Base-by-base conservation (phyloP, 2,888 invertebrate species). In the Selenia dentaria region DNA sequence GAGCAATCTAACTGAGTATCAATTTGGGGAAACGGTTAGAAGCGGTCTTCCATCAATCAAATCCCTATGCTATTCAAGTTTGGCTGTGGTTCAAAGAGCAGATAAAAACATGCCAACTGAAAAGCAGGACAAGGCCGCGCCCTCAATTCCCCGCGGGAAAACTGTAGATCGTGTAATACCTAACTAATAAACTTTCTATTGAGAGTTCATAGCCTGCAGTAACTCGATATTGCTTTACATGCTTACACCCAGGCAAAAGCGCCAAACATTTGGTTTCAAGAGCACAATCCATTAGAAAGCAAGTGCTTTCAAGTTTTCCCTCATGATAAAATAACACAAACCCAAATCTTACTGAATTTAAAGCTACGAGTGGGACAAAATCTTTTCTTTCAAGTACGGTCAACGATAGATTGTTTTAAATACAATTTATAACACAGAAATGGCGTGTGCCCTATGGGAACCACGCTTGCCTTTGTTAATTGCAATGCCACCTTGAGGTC, bases 91-190 rank as follows among this genome's bases (percentile, higher is more conserved):
- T 82, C 76, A 77, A 76, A 74, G 70, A 67, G 63, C 72, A 78
- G 75, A 80, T 83, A 81, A 85, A 88, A 86, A 86, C 86, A 83
- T 89, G 87, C 89, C 85, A 87, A 87, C 77, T 71, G 61, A 74
- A 68, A 89, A 86, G 69, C 72, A 55, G 89, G 79, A 65, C 89
- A 89, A 89, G 89, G 89, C 76, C 81, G 74, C 62, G 86, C 68
- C 80, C 86, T 77, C 82, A 70, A 79, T 84, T 80, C 69, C 62
- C 63, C 73, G 72, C 74, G 70, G 67, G 74, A 75, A 79, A 75
- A 70, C 69, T 66, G 67, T 64, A 59, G 66, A 73, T 74, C 68
- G 57, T 64, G 67, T 70, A 72, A 16, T 3, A 16, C 4, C 16
- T 16, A 16, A 77, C 16, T 16, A 16, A 77, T 78, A 79, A 77